These are phyloP conservation scores for Sesia apiformis DNA, from an alignment of 2,888 invertebrate genomes.

Conservation along the genomic window DNA sequence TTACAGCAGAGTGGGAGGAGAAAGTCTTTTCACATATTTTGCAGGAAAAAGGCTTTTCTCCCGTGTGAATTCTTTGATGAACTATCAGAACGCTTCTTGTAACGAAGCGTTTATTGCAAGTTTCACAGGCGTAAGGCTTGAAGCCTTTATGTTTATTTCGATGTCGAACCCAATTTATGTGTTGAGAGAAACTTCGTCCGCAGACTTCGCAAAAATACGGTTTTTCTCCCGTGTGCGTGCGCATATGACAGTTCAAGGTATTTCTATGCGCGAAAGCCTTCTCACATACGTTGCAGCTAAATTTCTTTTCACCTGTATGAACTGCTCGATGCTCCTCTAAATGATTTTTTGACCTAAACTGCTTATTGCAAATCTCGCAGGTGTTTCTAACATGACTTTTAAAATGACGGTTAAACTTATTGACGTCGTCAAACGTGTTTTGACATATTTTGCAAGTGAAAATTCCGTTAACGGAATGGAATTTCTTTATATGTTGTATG, in stretches of 20 bases:
- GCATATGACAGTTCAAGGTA: background rate
- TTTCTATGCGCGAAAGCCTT: background rate
- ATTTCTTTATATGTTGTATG: background rate
- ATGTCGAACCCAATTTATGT: constrained; percentile 57
- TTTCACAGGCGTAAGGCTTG: constrained; percentile 44
- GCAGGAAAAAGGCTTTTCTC: constrained; percentile 48
- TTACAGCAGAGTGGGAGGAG: constrained; percentile 53
- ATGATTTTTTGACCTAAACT: background rate
- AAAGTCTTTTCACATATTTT: constrained; percentile 57
- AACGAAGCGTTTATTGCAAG: constrained; percentile 54
- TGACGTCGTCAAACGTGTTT: background rate
- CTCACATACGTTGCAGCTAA: background rate
- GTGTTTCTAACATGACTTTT: background rate
- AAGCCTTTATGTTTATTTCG: constrained; percentile 51
- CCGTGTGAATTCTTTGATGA: constrained; percentile 55
- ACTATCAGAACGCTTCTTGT: constrained; percentile 56
- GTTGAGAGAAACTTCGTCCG: constrained; percentile 46
- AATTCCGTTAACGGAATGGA: background rate
- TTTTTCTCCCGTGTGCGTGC: background rate
- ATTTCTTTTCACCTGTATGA: background rate
- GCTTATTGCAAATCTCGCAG: background rate
- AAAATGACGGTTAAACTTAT: background rate
- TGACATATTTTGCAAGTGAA: background rate
- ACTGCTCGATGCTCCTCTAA: background rate
- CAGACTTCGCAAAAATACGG: constrained; percentile 39